Evolutionary conservation across 2,113 vertebrate species (phyloP).

Genomic region (Malaclemys terrapin): DNA sequence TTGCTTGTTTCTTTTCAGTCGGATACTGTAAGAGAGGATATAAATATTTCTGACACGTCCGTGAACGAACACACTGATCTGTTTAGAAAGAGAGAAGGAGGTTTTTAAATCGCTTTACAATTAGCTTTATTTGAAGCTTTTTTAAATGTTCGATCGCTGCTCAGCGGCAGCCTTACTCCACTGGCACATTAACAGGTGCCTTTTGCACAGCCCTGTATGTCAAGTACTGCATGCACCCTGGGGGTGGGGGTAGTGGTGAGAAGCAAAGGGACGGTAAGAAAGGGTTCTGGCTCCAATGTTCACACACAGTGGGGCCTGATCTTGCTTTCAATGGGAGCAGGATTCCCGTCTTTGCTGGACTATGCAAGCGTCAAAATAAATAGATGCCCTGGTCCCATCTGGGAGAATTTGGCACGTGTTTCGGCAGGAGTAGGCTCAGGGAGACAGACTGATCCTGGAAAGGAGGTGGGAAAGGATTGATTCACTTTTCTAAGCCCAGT

Average conservation of each 20-base stretch:
- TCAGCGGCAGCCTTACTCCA: neutral
- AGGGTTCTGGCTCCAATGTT: neutral
- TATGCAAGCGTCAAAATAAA: neutral
- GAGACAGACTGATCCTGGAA: neutral
- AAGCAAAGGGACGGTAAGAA: neutral
- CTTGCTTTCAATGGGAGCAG: neutral
- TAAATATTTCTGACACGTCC: constrained; percentile 48
- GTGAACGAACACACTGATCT: neutral
- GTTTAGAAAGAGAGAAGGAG: constrained; percentile 17
- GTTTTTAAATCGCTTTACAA: constrained; percentile 43
- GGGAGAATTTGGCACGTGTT: neutral
- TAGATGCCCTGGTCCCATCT: neutral
- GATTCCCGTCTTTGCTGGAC: neutral
- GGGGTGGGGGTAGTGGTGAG: neutral
- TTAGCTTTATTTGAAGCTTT: neutral
- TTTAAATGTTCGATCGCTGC: neutral
- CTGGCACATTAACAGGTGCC: neutral
- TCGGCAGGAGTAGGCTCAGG: neutral
- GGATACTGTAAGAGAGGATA: constrained; percentile 23
- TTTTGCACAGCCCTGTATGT: neutral
- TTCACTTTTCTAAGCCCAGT: neutral
- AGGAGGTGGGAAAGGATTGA: neutral
- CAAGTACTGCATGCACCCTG: neutral
- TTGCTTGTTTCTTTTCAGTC: constrained; percentile 20
- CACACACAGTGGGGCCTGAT: neutral